These are phyloP conservation scores for Dynastes grantii DNA, from an alignment of 2,888 invertebrate genomes.

Conservation along the genomic window DNA sequence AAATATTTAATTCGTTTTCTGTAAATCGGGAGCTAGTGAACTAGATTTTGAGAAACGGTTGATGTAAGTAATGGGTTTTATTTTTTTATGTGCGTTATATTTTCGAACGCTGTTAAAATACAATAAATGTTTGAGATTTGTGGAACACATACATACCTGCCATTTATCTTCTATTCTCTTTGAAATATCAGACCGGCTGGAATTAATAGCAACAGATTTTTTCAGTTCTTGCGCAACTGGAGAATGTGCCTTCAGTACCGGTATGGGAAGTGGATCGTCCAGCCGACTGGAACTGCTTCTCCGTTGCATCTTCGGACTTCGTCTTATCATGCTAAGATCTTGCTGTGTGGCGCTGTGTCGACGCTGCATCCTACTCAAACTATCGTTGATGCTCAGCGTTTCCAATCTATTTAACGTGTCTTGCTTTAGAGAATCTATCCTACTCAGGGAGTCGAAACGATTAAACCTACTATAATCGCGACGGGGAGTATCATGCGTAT, in stretches of 20 bases:
- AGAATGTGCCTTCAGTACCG: slow-evolving; percentile 74
- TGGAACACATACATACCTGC: slow-evolving; percentile 67
- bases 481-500: slow-evolving; percentile 45
- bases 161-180: slow-evolving; percentile 71
- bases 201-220: slow-evolving; percentile 68
- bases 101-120: too few relatives aligned
- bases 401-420: slow-evolving; percentile 72
- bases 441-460: slow-evolving; percentile 70
- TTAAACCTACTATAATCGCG: slow-evolving; percentile 59
- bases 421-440: slow-evolving; percentile 72
- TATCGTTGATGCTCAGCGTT: slow-evolving; percentile 73
- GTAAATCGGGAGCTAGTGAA: too few relatives aligned
- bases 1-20: too few relatives aligned
- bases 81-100: too few relatives aligned
- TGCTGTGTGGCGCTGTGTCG: slow-evolving; percentile 74
- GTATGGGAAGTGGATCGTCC: slow-evolving; percentile 76
- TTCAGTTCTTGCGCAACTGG: slow-evolving; percentile 69
- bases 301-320: slow-evolving; percentile 72
- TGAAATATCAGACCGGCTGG: slow-evolving; percentile 65
- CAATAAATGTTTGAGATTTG: not conserved
- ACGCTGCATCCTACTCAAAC: slow-evolving; percentile 71
- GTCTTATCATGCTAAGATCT: slow-evolving; percentile 72
- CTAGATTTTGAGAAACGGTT: too few relatives aligned
- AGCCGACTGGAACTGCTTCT: slow-evolving; percentile 73
- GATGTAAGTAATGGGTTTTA: not conserved